Conservation (phyloP, 1,140 invertebrate species). For the Leucophenga varia region DNA sequence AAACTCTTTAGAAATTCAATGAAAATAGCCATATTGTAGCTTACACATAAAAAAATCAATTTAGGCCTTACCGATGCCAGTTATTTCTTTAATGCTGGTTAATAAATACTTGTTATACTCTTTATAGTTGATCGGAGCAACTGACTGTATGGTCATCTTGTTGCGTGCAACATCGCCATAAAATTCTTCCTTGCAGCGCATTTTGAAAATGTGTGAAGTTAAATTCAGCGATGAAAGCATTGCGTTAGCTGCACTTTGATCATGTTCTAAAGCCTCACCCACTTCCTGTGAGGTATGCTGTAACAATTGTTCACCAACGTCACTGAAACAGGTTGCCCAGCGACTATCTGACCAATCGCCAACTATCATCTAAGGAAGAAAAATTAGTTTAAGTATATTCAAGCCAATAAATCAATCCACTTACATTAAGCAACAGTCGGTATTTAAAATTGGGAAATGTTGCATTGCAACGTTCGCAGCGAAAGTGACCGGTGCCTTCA, state of each 20-base stretch:
- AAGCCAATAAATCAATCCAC: too few relatives aligned
- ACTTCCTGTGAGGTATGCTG: conserved; percentile 77
- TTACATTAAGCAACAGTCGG: conserved; percentile 77
- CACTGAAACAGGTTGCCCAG: conserved; percentile 90
- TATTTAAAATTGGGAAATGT: conserved; percentile 86
- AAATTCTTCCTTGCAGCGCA: conserved; percentile 84
- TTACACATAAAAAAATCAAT: too few relatives aligned
- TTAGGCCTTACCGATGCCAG: conserved; percentile 62
- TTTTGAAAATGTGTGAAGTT: conserved; percentile 76
- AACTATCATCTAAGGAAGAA: conserved; percentile 66
- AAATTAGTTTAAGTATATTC: background rate
- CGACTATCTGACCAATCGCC: conserved; percentile 78
- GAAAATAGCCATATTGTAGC: too few relatives aligned
- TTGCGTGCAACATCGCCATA: conserved; percentile 87
- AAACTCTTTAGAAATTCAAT: too few relatives aligned
- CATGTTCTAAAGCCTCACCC: conserved; percentile 67
- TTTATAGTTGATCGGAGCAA: conserved; percentile 72
- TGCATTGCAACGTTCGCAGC: conserved; percentile 92
- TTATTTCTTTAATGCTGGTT: conserved; percentile 64
- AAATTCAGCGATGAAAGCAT: conserved; percentile 77
- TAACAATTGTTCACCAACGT: conserved; percentile 80
- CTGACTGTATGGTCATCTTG: conserved; percentile 70
- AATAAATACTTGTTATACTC: conserved; percentile 73
- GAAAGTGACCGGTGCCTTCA: conserved; percentile 77
- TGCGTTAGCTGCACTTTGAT: conserved; percentile 62